Conservation (phyloP, 2,888 invertebrate genomes). For the Camponotus fellah region DNA sequence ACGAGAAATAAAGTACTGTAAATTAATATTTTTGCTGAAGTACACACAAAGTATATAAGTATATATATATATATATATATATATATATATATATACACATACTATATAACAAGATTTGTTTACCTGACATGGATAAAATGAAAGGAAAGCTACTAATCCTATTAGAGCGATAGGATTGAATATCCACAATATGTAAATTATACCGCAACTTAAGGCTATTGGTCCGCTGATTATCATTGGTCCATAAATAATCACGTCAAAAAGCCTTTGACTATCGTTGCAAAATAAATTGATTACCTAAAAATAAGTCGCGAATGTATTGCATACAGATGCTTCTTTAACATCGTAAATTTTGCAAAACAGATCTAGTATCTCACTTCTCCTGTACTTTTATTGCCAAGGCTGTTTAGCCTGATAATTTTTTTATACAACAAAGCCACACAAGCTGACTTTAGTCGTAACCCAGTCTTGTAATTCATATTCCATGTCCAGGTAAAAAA, state of each 20-base stretch:
- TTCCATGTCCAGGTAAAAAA: slow-evolving; percentile 87
- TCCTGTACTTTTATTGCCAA: slow-evolving; percentile 86
- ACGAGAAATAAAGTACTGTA: slow-evolving; percentile 86
- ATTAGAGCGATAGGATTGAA: slow-evolving; percentile 87
- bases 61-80: no score
- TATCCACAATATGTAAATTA: slow-evolving; percentile 86
- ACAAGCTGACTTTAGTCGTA: slow-evolving; percentile 84
- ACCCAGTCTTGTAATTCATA: slow-evolving; percentile 86
- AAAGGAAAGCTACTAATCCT: slow-evolving; percentile 86
- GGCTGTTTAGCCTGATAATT: slow-evolving; percentile 82
- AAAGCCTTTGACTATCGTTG: slow-evolving; percentile 87
- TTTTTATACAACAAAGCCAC: slow-evolving; percentile 83
- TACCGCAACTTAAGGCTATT: slow-evolving; percentile 86
- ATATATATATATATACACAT: no score
- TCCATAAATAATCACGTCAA: slow-evolving; percentile 87
- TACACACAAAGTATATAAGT: not conserved
- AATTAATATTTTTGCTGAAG: slow-evolving; percentile 6
- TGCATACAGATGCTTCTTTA: not conserved
- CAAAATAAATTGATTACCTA: slow-evolving; percentile 88
- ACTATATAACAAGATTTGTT: slow-evolving; percentile 54
- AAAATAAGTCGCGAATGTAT: slow-evolving; percentile 65
- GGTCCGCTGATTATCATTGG: slow-evolving; percentile 88
- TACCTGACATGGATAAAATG: slow-evolving; percentile 88
- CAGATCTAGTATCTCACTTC: slow-evolving; percentile 71
- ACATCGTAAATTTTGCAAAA: slow-evolving; percentile 1